Evolutionary conservation across 2,113 vertebrate species (phyloP).

Genomic region (Amia ocellicauda): DNA sequence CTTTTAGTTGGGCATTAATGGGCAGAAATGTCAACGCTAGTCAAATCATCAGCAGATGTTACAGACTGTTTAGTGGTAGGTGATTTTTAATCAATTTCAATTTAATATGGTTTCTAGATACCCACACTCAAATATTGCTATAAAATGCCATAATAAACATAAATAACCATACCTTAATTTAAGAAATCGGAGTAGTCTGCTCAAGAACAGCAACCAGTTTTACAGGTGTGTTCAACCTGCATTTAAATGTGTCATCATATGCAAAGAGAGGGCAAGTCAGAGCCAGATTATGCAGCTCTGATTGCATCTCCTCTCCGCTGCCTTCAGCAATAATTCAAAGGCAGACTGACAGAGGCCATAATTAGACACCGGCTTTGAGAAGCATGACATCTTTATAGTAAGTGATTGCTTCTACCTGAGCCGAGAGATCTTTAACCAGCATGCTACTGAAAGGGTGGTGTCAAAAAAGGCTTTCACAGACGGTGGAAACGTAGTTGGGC

Average conservation of each 20-base stretch:
- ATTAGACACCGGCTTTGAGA: conserved; percentile 43
- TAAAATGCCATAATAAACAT: no score
- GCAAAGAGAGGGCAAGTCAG: conserved; percentile 23
- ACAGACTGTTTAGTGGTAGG: no score
- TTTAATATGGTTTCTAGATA: no score
- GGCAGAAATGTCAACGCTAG: no score
- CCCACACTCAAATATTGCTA: no score
- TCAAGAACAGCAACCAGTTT: conserved; percentile 35
- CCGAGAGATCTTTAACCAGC: conserved; percentile 15
- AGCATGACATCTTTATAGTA: conserved; percentile 31
- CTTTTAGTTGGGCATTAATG: no score
- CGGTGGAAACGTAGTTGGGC: neutral
- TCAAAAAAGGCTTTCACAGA: neutral
- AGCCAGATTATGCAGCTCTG: conserved; percentile 36
- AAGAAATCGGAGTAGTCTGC: neutral
- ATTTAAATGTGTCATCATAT: conserved; percentile 40
- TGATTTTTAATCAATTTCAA: no score
- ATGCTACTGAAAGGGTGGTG: neutral
- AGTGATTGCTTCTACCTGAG: conserved; percentile 23
- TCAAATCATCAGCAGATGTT: no score
- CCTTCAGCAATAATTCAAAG: conserved; percentile 53
- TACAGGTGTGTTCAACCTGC: conserved; percentile 40
- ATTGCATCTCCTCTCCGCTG: conserved; percentile 44
- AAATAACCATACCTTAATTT: no score
- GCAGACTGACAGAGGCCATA: conserved; percentile 49